These are phyloP conservation scores for Melitaea cinxia DNA, from an alignment of 1,140 invertebrate species.

Conservation along the genomic window DNA sequence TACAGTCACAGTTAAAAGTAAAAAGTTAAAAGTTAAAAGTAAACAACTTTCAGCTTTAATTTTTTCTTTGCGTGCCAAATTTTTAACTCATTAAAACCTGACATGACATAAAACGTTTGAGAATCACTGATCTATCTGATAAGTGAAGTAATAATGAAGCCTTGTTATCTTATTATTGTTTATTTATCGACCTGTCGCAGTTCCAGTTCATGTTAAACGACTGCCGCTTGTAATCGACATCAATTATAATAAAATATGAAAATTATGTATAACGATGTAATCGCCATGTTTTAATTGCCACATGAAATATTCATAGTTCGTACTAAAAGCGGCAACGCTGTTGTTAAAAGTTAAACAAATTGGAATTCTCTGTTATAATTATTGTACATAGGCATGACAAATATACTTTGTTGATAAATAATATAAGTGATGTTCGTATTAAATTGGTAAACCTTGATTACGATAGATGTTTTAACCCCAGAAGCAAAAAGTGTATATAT, in stretches of 20 bases:
- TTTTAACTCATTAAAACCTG: too few species aligned
- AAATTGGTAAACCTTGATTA: too few species aligned
- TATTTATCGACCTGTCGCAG: neutral
- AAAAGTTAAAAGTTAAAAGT: too few species aligned
- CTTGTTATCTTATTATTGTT: neutral
- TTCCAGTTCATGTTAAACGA: neutral
- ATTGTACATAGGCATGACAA: neutral
- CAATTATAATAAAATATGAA: conserved; percentile 16
- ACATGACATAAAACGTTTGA: too few species aligned
- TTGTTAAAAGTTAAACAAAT: conserved; percentile 15
- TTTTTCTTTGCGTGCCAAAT: too few species aligned
- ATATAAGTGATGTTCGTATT: neutral
- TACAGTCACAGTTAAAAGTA: too few species aligned
- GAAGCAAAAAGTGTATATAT: too few species aligned
- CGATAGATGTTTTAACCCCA: too few species aligned
- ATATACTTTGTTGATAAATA: neutral
- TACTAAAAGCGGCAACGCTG: conserved; percentile 8
- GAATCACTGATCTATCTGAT: too few species aligned
- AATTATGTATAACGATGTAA: conserved; percentile 19
- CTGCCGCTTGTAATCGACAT: conserved; percentile 16
- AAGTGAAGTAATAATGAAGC: neutral
- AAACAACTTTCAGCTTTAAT: too few species aligned
- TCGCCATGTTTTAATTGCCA: conserved; percentile 13
- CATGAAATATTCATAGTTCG: conserved; percentile 19
- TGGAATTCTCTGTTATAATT: neutral